Base-by-base conservation (phyloP, 1,140 invertebrate genomes). In the Pseudomyrmex flavicornis region DNA sequence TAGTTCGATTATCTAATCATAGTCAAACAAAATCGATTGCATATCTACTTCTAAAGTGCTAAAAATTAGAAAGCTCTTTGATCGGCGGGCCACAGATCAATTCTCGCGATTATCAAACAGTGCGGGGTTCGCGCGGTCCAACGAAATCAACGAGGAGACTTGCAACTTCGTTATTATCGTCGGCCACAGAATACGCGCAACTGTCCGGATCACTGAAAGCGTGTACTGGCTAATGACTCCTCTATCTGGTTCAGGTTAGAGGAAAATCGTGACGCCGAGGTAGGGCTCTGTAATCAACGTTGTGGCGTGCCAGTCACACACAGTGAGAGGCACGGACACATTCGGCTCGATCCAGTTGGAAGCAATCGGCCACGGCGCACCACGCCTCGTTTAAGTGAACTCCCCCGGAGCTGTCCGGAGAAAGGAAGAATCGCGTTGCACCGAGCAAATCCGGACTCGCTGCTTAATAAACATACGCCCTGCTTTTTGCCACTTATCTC, bases 261-360 rank as follows among this genome's bases (percentile, higher is more conserved):
- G 76, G 87, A 91, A 92, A 93, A 92, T 93, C 92, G 91, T 93
- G 92, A 93, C 90, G 90, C 66, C 85, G 70, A 84, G 88, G 80
- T 83, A 82, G 76, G 79, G 68, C 84, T 85, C 82, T 89, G 69
- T 91, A 92, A 92, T 92, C 91, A 92, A 69, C 89, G 89, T 87
- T 90, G n/a, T 84, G 88, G 88, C 85, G 90, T 86, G 89, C 90
- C 89, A 90, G 91, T 92, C 91, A 91, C 88, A 90, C 79, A 92
- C 91, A 90, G 91, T 90, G 89, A 92, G 91, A 90, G 89, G 89
- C 58, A 90, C 85, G 85, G 87, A 91, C 90, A 91, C 91, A 90
- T 91, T 91, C 89, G 89, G 88, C 76, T 84, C 54, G 90, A 88
- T 91, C 89, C 88, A 82, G 89, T 91, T 88, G 73, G 82, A 80